phyloP scores from a whole-genome alignment of 1,140 invertebrate species.

The Druon quercuslanigerum region DNA sequence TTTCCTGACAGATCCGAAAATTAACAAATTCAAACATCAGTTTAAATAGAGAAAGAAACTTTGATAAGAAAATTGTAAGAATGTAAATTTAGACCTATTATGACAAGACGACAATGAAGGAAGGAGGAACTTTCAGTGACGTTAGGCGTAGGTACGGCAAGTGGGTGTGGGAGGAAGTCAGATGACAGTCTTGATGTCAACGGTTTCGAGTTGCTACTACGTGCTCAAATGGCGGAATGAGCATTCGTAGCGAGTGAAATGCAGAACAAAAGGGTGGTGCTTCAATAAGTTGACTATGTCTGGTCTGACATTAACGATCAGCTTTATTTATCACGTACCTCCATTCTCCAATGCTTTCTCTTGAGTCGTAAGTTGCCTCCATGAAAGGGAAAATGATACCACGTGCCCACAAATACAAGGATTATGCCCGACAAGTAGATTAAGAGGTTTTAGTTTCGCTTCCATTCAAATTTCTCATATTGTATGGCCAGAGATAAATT shows the following conservation, averaged over 20 bases:
- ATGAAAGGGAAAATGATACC: conserved; percentile 17
- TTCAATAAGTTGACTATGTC: conserved; percentile 17
- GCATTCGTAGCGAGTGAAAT: conserved; percentile 12
- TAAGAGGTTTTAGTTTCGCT: conserved; percentile 6
- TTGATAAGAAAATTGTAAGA: too few relatives aligned
- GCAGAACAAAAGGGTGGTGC: conserved; percentile 25
- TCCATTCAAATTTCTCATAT: neutral
- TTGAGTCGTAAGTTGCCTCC: conserved; percentile 6
- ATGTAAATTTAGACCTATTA: too few relatives aligned
- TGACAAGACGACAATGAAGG: neutral
- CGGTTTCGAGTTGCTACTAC: conserved; percentile 24
- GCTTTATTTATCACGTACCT: conserved; percentile 11
- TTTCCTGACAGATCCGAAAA: too few relatives aligned
- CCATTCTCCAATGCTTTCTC: neutral
- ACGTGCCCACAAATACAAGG: conserved; percentile 18
- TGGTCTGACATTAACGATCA: conserved; percentile 25
- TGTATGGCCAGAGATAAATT: too few relatives aligned
- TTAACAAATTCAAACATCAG: too few relatives aligned
- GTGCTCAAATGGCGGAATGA: conserved; percentile 30
- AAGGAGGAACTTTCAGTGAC: neutral
- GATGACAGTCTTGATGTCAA: conserved; percentile 22
- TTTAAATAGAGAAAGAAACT: too few relatives aligned
- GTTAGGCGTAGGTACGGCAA: neutral
- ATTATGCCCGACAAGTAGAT: conserved; percentile 16
- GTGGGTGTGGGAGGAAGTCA: conserved; percentile 24